phyloP scores from a whole-genome alignment of 35 echinoderm and acorn worm species.

The Eucidaris tribuloides region DNA sequence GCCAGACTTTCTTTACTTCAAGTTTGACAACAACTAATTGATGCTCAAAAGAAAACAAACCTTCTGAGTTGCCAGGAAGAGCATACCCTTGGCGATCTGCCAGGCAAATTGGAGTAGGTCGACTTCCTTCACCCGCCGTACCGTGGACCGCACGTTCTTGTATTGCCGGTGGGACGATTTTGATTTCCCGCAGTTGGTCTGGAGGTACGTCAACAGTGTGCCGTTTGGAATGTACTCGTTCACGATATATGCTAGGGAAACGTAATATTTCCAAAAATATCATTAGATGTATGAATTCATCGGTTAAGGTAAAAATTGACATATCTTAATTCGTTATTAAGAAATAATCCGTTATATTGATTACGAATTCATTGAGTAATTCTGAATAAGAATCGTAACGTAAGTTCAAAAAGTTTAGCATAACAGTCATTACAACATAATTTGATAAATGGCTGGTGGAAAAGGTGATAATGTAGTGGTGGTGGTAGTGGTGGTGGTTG shows the following conservation, averaged over 20 bases:
- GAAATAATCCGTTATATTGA: not conserved
- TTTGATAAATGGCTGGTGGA: no score
- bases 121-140: not conserved
- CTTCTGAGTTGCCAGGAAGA: not conserved
- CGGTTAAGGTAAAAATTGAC: not conserved
- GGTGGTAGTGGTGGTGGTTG: no score
- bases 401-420: no score
- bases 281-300: not conserved
- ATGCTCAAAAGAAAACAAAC: no score
- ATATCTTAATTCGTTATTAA: not conserved
- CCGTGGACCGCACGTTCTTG: not conserved
- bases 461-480: no score
- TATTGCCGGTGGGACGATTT: not conserved
- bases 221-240: not conserved
- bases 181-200: not conserved
- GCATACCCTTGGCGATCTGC: conserved; percentile 3
- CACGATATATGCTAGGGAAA: not conserved
- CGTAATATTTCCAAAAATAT: not conserved
- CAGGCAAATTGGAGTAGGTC: not conserved
- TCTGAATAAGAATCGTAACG: no score
- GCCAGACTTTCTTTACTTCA: no score
- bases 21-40: no score
- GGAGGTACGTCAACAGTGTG: not conserved
- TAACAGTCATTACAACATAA: no score
- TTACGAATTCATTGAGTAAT: not conserved